These are phyloP conservation scores for Daphoenositta chrysoptera DNA, from an alignment of 2,113 vertebrate species.

Conservation along the genomic window DNA sequence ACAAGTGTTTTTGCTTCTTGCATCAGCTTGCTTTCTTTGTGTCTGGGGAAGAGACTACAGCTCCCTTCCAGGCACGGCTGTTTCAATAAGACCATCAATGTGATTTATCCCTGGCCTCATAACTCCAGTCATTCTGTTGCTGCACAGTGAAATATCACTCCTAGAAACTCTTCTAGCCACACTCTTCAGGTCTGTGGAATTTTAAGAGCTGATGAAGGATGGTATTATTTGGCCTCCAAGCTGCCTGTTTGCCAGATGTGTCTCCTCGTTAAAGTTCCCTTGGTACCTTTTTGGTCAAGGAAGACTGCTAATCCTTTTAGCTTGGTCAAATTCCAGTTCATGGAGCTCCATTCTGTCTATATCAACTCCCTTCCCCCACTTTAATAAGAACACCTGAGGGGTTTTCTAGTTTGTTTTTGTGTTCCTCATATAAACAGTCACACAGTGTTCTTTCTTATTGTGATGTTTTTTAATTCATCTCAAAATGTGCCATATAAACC, in stretches of 20 bases:
- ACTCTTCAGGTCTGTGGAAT: background rate
- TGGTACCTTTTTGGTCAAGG: background rate
- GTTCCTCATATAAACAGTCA: background rate
- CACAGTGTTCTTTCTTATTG: background rate
- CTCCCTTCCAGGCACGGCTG: background rate
- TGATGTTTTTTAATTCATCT: background rate
- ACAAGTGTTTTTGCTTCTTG: background rate
- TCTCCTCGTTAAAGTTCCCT: constrained; percentile 22
- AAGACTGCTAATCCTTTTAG: constrained; percentile 35
- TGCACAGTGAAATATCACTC: constrained; percentile 41
- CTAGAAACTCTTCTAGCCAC: constrained; percentile 10
- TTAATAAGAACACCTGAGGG: background rate
- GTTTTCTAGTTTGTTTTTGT: background rate
- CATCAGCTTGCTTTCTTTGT: constrained; percentile 18
- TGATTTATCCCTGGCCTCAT: constrained; percentile 56
- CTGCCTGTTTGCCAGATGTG: constrained; percentile 12
- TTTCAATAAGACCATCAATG: constrained; percentile 25
- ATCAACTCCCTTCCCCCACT: background rate
- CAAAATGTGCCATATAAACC: background rate
- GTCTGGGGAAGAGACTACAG: background rate
- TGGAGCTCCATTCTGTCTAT: background rate
- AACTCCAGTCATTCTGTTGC: constrained; percentile 39
- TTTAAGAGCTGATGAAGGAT: constrained; percentile 37
- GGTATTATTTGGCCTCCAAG: background rate
- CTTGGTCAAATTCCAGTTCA: constrained; percentile 40